These are phyloP conservation scores for Lobophora halterata DNA, from an alignment of 2,888 invertebrate species.

Conservation along the genomic window DNA sequence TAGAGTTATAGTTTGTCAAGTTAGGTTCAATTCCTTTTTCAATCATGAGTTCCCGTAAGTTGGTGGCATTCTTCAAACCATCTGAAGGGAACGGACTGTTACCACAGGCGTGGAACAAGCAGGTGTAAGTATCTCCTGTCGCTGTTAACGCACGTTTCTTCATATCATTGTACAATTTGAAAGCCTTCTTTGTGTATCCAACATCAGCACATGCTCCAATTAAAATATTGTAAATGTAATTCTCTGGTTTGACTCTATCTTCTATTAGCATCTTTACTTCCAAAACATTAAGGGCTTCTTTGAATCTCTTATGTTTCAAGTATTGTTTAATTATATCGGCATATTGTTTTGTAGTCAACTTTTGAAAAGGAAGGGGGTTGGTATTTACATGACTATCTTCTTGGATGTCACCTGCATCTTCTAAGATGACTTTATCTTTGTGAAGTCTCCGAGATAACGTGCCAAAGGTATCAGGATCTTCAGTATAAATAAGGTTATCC, in stretches of 20 bases:
- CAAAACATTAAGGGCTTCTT: constrained; percentile 89
- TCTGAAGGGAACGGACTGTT: constrained; percentile 86
- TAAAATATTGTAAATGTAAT: constrained; percentile 90
- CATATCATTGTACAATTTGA: constrained; percentile 91
- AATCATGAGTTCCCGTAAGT: constrained; percentile 84
- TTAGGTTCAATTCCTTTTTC: constrained; percentile 86
- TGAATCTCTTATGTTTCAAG: constrained; percentile 82
- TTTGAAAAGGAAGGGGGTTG: constrained; percentile 69
- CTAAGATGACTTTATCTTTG: constrained; percentile 43
- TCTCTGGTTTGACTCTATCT: constrained; percentile 89
- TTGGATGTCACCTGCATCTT: constrained; percentile 80
- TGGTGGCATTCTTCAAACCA: constrained; percentile 84
- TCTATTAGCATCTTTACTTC: constrained; percentile 88
- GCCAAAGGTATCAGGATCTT: constrained; percentile 83
- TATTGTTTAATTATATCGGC: constrained; percentile 85
- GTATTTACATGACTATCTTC: constrained; percentile 82
- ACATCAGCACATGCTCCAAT: constrained; percentile 90
- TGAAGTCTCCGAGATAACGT: constrained; percentile 50
- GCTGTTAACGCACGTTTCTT: constrained; percentile 85
- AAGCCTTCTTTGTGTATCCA: constrained; percentile 93
- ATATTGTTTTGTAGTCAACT: constrained; percentile 83
- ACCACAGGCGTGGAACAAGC: constrained; percentile 93
- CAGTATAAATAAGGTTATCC: constrained; percentile 51
- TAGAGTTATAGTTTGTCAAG: constrained; percentile 89
- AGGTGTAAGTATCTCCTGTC: constrained; percentile 88